Percentiles rank a stretch among this genome's conserved stretches.
These are phyloP conservation scores for Embidobia sp. DNA, from an alignment of 2,888 invertebrate genomes.

Conservation along the genomic window DNA sequence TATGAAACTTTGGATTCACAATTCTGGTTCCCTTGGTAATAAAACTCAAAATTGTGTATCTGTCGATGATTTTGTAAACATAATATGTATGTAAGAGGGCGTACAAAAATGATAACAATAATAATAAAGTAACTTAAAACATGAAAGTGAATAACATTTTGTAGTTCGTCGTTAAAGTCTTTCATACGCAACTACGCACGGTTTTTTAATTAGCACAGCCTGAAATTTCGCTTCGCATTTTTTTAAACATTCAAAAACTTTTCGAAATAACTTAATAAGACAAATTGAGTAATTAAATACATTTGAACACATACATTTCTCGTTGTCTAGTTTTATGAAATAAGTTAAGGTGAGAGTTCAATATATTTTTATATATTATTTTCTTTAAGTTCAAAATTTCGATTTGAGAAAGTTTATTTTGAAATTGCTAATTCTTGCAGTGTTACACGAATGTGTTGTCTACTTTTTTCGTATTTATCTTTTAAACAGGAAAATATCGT, in stretches of 20 bases:
- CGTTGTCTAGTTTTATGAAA: too few species aligned
- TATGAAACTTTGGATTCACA: conserved; percentile 3
- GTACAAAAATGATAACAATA: conserved; percentile 16
- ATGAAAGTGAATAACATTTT: conserved; percentile 12
- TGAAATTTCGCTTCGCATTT: conserved; percentile 55
- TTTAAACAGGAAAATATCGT: too few species aligned
- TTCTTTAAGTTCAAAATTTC: too few species aligned
- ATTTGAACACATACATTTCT: too few species aligned
- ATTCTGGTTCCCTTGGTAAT: conserved; percentile 8
- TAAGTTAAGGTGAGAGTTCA: too few species aligned
- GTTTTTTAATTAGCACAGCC: conserved; percentile 62
- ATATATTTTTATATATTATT: too few species aligned
- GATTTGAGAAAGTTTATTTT: too few species aligned
- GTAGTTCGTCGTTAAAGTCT: conserved; percentile 49
- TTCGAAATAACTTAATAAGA: too few species aligned
- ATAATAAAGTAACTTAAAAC: conserved; percentile 1
- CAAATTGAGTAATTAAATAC: too few species aligned
- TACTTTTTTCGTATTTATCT: too few species aligned
- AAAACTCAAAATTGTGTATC: conserved; percentile 14
- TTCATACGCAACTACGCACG: conserved; percentile 35
- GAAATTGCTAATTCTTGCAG: too few species aligned
- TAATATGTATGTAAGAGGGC: conserved; percentile 12
- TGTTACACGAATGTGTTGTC: too few species aligned
- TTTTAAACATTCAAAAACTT: conserved; percentile 25
- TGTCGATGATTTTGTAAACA: conserved; percentile 14